Evolutionary conservation across 2,113 vertebrate species (phyloP).

Genomic region (Regulus satrapa): DNA sequence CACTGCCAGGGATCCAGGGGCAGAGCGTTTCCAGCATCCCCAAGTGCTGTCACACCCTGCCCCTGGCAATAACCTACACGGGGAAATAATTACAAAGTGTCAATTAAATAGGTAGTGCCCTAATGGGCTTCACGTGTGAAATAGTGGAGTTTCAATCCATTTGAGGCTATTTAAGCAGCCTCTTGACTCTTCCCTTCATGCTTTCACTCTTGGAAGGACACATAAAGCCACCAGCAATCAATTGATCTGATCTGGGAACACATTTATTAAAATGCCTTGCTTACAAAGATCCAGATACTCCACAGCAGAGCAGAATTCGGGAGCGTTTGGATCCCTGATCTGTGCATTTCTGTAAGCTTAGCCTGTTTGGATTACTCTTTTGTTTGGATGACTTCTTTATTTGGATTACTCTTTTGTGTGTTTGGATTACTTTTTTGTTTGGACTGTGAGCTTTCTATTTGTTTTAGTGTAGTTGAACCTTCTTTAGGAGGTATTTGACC

Average conservation of each 20-base stretch:
- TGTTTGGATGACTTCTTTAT: not conserved
- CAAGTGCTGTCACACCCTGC: not conserved
- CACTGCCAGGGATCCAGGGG: not conserved
- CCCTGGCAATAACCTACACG: not conserved
- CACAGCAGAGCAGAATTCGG: not conserved
- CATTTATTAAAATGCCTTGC: rapidly evolving
- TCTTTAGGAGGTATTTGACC: not conserved
- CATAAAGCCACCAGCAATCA: not conserved
- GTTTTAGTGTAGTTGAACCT: not conserved
- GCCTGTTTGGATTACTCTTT: not conserved
- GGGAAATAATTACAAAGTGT: not conserved
- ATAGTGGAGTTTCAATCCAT: not conserved
- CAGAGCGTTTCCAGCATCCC: not conserved
- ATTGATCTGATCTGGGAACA: not conserved
- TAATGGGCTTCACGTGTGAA: not conserved
- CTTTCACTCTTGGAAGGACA: not conserved
- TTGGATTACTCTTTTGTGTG: not conserved
- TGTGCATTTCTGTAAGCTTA: not conserved
- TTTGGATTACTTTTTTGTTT: not conserved
- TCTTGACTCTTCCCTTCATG: not conserved
- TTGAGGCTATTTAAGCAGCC: not conserved
- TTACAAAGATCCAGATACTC: not conserved
- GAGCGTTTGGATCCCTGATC: not conserved
- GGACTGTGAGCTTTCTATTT: not conserved
- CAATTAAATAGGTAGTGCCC: not conserved